Base-by-base conservation (phyloP, 2,888 invertebrate species). In the Cryptus armator region DNA sequence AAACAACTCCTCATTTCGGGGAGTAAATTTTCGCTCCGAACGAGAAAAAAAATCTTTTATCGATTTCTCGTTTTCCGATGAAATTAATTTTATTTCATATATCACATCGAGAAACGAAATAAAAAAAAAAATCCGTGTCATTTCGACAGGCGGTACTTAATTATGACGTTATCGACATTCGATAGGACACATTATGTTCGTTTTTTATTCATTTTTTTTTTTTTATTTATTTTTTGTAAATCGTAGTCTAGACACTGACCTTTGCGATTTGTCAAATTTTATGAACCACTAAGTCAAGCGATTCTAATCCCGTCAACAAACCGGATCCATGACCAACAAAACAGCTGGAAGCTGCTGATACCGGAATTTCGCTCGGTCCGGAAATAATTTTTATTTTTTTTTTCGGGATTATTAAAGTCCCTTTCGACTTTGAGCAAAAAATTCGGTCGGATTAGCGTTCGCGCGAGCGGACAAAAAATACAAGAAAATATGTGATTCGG, bases 1-100 rank as follows among this genome's bases (percentile, higher is more conserved):
- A 19, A 66, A 37, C 24, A 64, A 70, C 71, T 32, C 71, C 66
- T 72, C 74, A 62, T 51, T 80, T 46, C 37, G 59, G 62, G 43
- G 12, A 64, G 51, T 53, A 37, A 70, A 56, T 71, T 66, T 76
- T 56, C 37, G 56, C 51, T 48, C 37, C 24, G 0, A 37, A 51
- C 68, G 0, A 24, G 32, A 59, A n/a, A 62, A 62, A 32, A 14
- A 56, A 19, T 4, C 10, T 81, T 48, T 67, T 59, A 81, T 74
- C 74, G 67, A 56, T 37, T 37, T 19, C 32, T 44, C 44, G 59
- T 37, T 74, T 74, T 81, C 74, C 59, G 46, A 46, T 14, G 32
- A 10, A 74, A 81, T 68, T 81, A 81, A 74, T 56, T 56, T 19
- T 24, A 24, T 56, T 4, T 24, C 10, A 10, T 10, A 10, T 24